Evolutionary conservation across 2,113 vertebrate genomes (phyloP), one percentile per base, ranked within the genome.

Genomic region (Xiphorhynchus elegans): DNA sequence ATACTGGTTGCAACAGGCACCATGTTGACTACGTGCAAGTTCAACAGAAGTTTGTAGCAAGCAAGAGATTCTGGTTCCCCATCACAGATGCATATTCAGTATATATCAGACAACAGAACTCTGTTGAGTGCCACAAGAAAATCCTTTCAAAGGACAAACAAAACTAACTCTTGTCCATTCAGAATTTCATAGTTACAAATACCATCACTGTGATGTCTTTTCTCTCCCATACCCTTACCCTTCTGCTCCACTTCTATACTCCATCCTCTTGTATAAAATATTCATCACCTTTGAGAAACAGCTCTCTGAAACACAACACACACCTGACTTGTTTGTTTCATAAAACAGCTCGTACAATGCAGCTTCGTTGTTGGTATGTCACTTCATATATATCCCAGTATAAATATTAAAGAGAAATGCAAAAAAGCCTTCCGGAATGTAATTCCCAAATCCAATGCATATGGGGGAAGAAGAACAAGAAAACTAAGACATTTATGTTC

Each of bases 121-220:
- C 80, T 96, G 86, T 95, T 90, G 92, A 68, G 21, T 74, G 63
- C 89, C 68, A 90, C 89, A 96, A 97, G 89, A 88, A 95, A 95
- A 96, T 90, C 93, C 96, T 97, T 96, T 96, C 95, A 93, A 87
- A 84, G 44, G 60, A 87, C 80, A 92, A 97, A 95, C 90, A 97
- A 92, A 90, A 93, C 90, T 96, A 95, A 95, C 90, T 79, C 94
- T 95, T 95, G 94, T 95, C 93, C 92, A 97, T 93, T 96, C 83
- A 93, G 89, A 94, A 90, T 89, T 92, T 90, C 91, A 84, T 77
- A 89, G 69, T 31, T 90, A 64, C 42, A 90, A 94, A 92, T 64
- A 85, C 29, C 64, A 75, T 44, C 55, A 90, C 76, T 69, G 64
- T 52, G 49, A 94, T 79, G 66, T 72, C 66, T 78, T 44, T 74